phyloP scores from a whole-genome alignment of 2,888 invertebrate genomes.

The Diogma glabrata region DNA sequence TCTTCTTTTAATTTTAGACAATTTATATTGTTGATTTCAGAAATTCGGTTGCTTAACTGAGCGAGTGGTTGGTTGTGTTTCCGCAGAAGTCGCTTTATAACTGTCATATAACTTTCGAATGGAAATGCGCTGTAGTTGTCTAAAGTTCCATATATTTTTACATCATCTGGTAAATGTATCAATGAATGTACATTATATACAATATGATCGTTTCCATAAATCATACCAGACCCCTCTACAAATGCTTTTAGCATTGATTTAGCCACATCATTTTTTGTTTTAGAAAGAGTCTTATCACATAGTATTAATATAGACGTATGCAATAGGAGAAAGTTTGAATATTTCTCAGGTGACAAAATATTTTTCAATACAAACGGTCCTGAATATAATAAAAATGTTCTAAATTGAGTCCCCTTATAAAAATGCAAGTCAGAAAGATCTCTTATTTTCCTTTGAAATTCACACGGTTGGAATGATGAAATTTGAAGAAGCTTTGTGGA shows the following conservation, averaged over 20 bases:
- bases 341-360: background rate
- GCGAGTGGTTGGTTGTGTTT: background rate
- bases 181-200: constrained; percentile 13
- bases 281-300: background rate
- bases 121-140: background rate
- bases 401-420: background rate
- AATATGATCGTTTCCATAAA: background rate
- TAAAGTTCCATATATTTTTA: background rate
- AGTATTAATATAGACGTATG: constrained; percentile 12
- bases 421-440: background rate
- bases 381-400: constrained; percentile 17
- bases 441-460: background rate
- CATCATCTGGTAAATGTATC: background rate
- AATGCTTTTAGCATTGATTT: background rate
- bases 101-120: background rate
- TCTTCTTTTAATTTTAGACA: background rate
- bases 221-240: background rate
- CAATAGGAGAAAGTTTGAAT: constrained; percentile 12
- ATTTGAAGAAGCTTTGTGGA: background rate
- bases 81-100: background rate
- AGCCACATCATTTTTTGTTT: background rate
- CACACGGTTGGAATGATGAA: background rate
- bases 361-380: no score
- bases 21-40: background rate
- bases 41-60: background rate